Base-by-base conservation (phyloP, 1,140 invertebrate genomes). In the Ceratosolen solmsi region DNA sequence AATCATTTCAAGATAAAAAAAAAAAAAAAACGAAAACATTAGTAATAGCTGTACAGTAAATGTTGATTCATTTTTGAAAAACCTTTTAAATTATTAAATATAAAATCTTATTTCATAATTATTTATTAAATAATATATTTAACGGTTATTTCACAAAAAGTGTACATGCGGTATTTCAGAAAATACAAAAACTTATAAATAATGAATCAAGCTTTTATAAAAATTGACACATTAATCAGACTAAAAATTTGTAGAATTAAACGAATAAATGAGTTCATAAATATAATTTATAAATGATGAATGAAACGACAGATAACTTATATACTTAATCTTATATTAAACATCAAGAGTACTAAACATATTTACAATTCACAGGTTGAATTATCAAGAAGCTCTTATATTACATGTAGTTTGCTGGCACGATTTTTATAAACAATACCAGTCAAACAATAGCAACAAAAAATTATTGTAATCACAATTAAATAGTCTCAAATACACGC, bases 311-410 rank as follows among this genome's bases (percentile, higher is more conserved):
- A 78, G 15, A 46, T 58, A 80, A 85, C 68, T 30, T 38, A 83
- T 54, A 2, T 77, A 80, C 13, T 22, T 80, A 41, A 79, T 75
- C 27, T 27, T 70, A 49, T 54, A 33, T 76, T 81, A 71, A 77
- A 83, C 60, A 75, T 71, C 79, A 84, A 86, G 38, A 85, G 83
- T 80, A 70, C 46, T 86, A 87, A 82, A 83, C 54, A 79, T 87
- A 87, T 86, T 85, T 86, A 88, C 83, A 84, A 68, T 81, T 82
- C 25, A 41, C 49, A 51, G 60, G 81, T 81, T 75, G 56, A 81
- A 82, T 73, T 85, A 84, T 81, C 77, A 76, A 75, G 9, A 83
- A 58, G 68, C 30, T 70, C 58, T 76, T 73, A 74, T 82, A 63
- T 73, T 82, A 82, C 70, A 84, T 54, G n/a, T 33, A 54, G 36